Conservation (phyloP, 1,140 invertebrate genomes). For the Drosophila jambulina region DNA sequence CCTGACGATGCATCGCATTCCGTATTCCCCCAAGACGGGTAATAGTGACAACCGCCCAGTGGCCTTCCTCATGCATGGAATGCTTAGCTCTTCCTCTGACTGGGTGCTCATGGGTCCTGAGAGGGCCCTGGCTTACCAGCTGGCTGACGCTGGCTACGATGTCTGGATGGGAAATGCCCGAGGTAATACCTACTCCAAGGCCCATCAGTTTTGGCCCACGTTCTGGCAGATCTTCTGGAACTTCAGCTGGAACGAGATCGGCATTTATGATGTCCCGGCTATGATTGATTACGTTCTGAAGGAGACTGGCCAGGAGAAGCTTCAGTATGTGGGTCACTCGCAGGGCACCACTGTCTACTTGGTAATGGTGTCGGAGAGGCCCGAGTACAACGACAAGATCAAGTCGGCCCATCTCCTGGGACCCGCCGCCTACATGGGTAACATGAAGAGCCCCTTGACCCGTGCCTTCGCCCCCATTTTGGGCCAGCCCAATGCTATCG, state of each 20-base stretch:
- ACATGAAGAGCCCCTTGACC: slow-evolving; percentile 84
- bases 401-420: slow-evolving; percentile 86
- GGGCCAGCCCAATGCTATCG: slow-evolving; percentile 78
- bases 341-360: slow-evolving; percentile 88
- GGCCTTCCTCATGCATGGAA: slow-evolving; percentile 76
- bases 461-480: slow-evolving; percentile 67
- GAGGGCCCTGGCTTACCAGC: slow-evolving; percentile 85
- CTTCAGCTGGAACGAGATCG: slow-evolving; percentile 90
- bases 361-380: slow-evolving; percentile 86
- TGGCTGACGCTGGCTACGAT: slow-evolving; percentile 90
- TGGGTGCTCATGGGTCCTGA: slow-evolving; percentile 77
- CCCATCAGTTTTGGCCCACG: slow-evolving; percentile 85
- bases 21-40: slow-evolving; percentile 62
- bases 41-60: slow-evolving; percentile 48
- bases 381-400: slow-evolving; percentile 87
- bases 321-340: slow-evolving; percentile 89
- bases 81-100: slow-evolving; percentile 74
- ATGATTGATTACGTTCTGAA: slow-evolving; percentile 88
- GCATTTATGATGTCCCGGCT: slow-evolving; percentile 89
- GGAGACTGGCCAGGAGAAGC: slow-evolving; percentile 85
- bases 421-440: slow-evolving; percentile 86
- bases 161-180: slow-evolving; percentile 88
- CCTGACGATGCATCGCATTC: slow-evolving; percentile 77
- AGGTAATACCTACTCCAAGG: slow-evolving; percentile 88
- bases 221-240: slow-evolving; percentile 85